phyloP scores from a whole-genome alignment of 2,113 vertebrate species.

The Pelodiscus sinensis region DNA sequence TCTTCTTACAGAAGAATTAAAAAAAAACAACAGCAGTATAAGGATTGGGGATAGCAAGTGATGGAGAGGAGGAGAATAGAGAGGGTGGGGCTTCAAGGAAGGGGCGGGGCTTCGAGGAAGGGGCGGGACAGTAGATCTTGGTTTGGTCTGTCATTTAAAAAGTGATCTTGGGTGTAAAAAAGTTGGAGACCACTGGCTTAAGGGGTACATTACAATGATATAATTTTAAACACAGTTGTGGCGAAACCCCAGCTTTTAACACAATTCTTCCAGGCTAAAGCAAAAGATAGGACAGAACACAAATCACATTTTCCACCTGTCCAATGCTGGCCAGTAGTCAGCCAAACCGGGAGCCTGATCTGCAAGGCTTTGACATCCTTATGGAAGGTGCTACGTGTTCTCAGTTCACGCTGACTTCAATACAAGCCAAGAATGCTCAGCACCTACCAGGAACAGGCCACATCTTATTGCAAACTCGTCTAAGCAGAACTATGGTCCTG shows the following conservation, averaged over 20 bases:
- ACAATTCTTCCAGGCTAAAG: conserved; percentile 2
- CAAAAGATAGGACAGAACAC: not conserved
- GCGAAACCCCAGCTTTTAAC: not conserved
- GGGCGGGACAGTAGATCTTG: no score
- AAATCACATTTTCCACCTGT: not conserved
- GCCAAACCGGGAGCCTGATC: not conserved
- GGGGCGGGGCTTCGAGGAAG: no score
- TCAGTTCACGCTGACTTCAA: not conserved
- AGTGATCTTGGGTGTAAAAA: no score
- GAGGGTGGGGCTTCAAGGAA: no score
- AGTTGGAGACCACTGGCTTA: no score
- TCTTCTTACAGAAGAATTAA: no score
- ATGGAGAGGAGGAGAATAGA: no score
- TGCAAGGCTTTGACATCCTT: not conserved
- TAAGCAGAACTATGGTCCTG: not conserved
- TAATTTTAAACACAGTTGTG: not conserved
- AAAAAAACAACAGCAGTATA: no score
- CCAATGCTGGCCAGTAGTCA: not conserved
- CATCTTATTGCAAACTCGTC: not conserved
- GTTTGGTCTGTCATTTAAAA: no score
- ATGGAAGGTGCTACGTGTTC: not conserved
- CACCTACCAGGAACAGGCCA: not conserved
- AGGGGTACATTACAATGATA: conserved; percentile 2
- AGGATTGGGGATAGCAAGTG: no score
- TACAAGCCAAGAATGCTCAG: not conserved